Evolutionary conservation across 2,797 vertebrate species (phyloP).

Genomic region (Sarcophilus harrisii): DNA sequence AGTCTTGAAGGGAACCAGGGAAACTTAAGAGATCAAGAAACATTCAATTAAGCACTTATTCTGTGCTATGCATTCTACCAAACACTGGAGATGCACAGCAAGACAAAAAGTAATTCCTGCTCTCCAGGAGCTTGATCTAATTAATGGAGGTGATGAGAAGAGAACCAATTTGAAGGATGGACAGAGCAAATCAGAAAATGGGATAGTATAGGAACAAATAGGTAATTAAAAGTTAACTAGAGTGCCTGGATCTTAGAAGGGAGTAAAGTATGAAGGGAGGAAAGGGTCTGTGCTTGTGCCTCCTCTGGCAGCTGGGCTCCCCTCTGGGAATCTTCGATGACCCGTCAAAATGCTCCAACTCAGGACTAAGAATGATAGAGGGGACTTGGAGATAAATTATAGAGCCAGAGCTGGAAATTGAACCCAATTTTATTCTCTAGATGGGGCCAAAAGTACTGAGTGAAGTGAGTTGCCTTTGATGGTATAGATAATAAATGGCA

Average conservation of each 20-base stretch:
- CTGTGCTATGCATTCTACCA: neutral
- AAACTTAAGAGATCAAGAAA: neutral
- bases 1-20: neutral
- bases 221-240: neutral
- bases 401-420: neutral
- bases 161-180: neutral
- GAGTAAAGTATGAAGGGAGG: neutral
- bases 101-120: neutral
- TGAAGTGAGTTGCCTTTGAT: neutral
- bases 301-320: neutral
- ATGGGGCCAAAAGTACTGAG: neutral
- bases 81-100: neutral
- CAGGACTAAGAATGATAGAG: neutral
- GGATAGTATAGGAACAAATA: neutral
- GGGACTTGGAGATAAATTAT: neutral
- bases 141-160: neutral
- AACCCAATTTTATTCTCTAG: neutral
- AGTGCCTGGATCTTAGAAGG: neutral
- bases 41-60: neutral
- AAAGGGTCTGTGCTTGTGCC: neutral
- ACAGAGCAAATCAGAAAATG: neutral
- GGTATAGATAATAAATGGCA: neutral
- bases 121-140: neutral
- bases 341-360: neutral
- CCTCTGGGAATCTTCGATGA: neutral